These are phyloP conservation scores for Xyrauchen texanus DNA, from an alignment of 2,113 vertebrate genomes.

Conservation along the genomic window DNA sequence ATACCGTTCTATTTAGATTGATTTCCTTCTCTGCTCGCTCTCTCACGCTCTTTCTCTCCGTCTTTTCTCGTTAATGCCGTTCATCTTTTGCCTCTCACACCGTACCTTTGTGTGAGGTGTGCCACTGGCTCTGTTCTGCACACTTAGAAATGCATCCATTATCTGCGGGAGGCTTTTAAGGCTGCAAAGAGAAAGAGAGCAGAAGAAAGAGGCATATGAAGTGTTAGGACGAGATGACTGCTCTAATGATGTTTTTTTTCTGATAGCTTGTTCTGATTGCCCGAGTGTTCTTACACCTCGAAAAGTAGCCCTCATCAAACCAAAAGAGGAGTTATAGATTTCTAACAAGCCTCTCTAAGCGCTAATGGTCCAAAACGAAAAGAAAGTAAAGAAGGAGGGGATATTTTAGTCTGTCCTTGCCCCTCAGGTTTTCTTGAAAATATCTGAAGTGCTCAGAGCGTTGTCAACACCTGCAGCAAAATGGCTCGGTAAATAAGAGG, in stretches of 20 bases:
- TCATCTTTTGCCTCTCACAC: conserved; percentile 8
- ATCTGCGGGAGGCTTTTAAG: conserved; percentile 33
- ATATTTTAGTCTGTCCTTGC: conserved; percentile 23
- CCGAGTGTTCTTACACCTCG: conserved; percentile 21
- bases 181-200: conserved; percentile 17
- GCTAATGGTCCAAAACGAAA: conserved; percentile 48
- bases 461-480: conserved; percentile 30
- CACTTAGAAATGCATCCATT: conserved; percentile 35
- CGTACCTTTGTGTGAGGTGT: conserved; percentile 25
- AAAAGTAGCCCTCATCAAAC: conserved; percentile 46
- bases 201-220: conserved; percentile 11
- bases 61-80: neutral
- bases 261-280: conserved; percentile 23
- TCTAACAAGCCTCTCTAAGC: conserved; percentile 44
- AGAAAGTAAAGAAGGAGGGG: neutral
- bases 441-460: conserved; percentile 28
- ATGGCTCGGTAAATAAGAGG: conserved; percentile 29
- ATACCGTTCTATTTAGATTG: neutral
- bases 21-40: neutral
- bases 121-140: conserved; percentile 15
- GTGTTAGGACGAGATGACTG: conserved; percentile 37
- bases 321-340: conserved; percentile 46
- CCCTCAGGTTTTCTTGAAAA: conserved; percentile 35
- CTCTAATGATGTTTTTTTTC: conserved; percentile 47
- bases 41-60: neutral